A percentile compares a stretch with the other conserved stretches of the same genome.
These are phyloP conservation scores for Australoheros scitulus DNA, from an alignment of 2,113 vertebrate species.

Conservation along the genomic window DNA sequence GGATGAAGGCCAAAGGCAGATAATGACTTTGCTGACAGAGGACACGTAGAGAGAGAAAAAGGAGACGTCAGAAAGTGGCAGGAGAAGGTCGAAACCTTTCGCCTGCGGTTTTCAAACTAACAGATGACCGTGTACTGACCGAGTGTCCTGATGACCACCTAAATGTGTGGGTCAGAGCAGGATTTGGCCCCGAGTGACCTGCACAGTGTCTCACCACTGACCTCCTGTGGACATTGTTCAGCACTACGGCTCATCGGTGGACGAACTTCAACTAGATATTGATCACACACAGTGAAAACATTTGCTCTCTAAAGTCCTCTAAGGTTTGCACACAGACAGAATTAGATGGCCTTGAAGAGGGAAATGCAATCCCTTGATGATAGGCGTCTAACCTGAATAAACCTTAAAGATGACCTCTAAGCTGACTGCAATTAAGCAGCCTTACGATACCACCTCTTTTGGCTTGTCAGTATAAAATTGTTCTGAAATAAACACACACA, in stretches of 20 bases:
- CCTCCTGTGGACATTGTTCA: conserved; percentile 57
- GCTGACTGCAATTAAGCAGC: not conserved
- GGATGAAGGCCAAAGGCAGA: conserved; percentile 49
- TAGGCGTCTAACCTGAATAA: not conserved
- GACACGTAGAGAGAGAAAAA: not conserved
- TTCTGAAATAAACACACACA: conserved; percentile 33
- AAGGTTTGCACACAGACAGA: not conserved
- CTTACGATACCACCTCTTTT: no score
- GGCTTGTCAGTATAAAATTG: not conserved
- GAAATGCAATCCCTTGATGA: not conserved
- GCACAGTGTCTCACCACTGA: conserved; percentile 33
- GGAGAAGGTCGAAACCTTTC: not conserved
- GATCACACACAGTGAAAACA: not conserved
- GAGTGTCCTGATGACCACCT: not conserved
- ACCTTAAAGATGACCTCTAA: not conserved
- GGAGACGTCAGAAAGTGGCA: not conserved
- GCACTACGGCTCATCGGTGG: conserved; percentile 11
- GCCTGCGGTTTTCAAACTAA: not conserved
- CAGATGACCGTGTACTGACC: not conserved
- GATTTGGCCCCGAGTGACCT: conserved; percentile 34
- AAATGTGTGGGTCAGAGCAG: conserved; percentile 13
- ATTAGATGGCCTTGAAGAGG: not conserved
- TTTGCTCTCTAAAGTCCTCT: not conserved
- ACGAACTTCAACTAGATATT: not conserved
- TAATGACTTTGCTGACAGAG: conserved; percentile 33